Percentiles rank a stretch among this genome's conserved stretches.
Evolutionary conservation across 2,113 vertebrate genomes (phyloP).

Genomic region (Microcebus lehilahytsara): DNA sequence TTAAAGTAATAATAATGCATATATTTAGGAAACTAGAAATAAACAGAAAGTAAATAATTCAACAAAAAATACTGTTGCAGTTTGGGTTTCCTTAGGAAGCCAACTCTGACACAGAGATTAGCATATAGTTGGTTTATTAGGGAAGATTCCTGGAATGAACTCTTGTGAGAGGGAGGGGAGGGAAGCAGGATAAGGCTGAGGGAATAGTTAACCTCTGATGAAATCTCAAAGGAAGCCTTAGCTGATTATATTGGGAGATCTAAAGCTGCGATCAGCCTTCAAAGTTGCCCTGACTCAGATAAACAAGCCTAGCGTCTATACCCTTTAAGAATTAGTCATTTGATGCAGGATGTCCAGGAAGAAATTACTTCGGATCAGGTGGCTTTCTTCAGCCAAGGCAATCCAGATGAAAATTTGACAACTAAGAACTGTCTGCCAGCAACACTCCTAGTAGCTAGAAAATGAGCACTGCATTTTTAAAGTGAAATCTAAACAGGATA

Average conservation of each 20-base stretch:
- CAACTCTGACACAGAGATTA: not conserved
- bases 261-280: not conserved
- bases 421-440: no score
- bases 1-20: not conserved
- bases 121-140: not conserved
- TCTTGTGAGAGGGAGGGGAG: fast-evolving
- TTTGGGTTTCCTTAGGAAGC: not conserved
- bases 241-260: not conserved
- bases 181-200: not conserved
- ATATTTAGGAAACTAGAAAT: not conserved
- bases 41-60: not conserved
- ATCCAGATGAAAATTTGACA: not conserved
- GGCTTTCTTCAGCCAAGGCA: not conserved
- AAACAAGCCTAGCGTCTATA: not conserved
- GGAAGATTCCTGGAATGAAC: not conserved
- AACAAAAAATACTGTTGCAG: not conserved
- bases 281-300: fast-evolving
- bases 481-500: not conserved
- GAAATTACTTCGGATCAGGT: not conserved
- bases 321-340: not conserved
- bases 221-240: not conserved
- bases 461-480: not conserved
- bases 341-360: not conserved
- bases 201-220: not conserved
- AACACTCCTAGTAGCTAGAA: no score